phyloP scores from a whole-genome alignment of 2,888 invertebrate species.

The Sinodicranocentrus sp. region DNA sequence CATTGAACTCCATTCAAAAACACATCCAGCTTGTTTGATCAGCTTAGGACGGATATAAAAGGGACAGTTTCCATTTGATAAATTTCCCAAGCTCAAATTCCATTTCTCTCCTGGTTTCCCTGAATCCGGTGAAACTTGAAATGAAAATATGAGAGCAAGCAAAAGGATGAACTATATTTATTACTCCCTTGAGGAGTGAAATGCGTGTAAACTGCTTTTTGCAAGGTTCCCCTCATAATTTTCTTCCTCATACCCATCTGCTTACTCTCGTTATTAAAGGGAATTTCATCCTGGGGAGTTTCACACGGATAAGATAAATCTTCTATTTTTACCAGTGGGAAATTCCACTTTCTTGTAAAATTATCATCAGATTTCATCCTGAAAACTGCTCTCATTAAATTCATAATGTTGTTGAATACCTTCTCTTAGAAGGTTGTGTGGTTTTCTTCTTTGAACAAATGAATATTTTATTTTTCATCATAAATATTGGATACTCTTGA shows the following conservation, averaged over 20 bases:
- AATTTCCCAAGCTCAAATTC: too few species aligned
- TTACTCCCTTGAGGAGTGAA: conserved; percentile 9
- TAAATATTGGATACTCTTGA: too few species aligned
- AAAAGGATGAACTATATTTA: conserved; percentile 32
- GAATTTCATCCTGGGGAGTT: too few species aligned
- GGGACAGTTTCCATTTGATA: too few species aligned
- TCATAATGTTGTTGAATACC: conserved; percentile 28
- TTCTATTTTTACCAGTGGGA: too few species aligned
- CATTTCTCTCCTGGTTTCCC: background rate
- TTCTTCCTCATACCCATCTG: conserved; percentile 19
- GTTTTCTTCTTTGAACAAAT: background rate
- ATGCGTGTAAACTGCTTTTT: conserved; percentile 7
- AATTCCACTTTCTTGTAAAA: too few species aligned
- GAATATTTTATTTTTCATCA: background rate
- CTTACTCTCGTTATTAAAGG: background rate
- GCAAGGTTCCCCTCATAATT: background rate
- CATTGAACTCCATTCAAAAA: too few species aligned
- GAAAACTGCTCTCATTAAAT: conserved; percentile 14
- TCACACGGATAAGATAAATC: too few species aligned
- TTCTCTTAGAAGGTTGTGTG: background rate
- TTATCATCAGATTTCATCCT: too few species aligned
- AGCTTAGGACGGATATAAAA: too few species aligned
- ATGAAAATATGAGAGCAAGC: background rate
- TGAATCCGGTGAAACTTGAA: too few species aligned
- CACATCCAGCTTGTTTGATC: too few species aligned